Evolutionary conservation across 2,113 vertebrate genomes (phyloP), one percentile per base, ranked within the genome.

Genomic region (Neodon shergylaensis): DNA sequence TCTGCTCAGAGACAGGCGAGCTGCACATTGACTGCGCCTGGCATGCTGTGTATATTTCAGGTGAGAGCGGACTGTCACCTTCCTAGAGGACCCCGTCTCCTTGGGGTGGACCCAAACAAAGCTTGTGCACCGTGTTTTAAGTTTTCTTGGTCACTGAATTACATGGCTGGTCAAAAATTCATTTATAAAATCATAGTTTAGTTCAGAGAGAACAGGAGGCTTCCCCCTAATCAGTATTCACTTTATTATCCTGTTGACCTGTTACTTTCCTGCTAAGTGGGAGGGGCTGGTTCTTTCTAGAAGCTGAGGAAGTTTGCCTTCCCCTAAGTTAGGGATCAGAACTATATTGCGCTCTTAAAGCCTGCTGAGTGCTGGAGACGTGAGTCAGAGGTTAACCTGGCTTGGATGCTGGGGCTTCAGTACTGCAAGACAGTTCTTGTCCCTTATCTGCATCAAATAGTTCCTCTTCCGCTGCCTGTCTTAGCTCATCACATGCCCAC

Each of bases 401-500:
- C 22, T 24, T 52, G 65, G 84, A 10, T 70, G 31, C 72, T 24
- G 39, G 14, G 26, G 31, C 44, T 5, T 28, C 11, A 65, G 54
- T 39, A 39, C 72, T 19, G 10, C 54, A 58, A 13, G 31, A 52
- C 61, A 10, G 54, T 22, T 28, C 61, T 36, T 16, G 39, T 26
- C 10, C 47, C 54, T 22, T 16, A 4, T 22, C 3, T 8, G 19
- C 22, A 61, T 70, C 52, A 33, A 7, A 33, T 44, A 61, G 11
- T 12, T 47, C 21, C 66, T 49, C 44, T 31, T 49, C 13, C 8
- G 2, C 17, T 11, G 5, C 66, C 47, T 42, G 22, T 44, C 36
- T 42, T 13, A 0, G 24, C 26, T 54, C 2, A 3, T 1, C 24
- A 0, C 0, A 0, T 22, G 14, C 47, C 26, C 58, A 65, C 52